Conservation (phyloP, 2,888 invertebrate genomes). For the Halictus ligatus region DNA sequence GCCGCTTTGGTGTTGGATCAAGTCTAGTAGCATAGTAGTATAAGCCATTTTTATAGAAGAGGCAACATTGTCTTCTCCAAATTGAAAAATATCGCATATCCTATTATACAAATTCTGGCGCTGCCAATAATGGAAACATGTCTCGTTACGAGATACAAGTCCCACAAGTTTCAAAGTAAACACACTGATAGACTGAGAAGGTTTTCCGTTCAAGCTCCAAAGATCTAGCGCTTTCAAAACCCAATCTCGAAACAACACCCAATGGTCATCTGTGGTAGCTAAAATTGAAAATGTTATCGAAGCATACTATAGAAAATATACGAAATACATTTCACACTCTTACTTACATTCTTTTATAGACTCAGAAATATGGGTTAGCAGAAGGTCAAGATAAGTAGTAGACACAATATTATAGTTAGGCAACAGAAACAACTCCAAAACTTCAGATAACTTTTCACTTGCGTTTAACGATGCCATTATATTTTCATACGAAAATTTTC, state of each 20-base stretch:
- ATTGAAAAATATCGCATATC: constrained; percentile 79
- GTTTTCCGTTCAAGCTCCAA: constrained; percentile 75
- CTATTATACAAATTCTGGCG: constrained; percentile 83
- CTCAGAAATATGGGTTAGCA: constrained; percentile 78
- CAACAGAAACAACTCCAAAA: constrained; percentile 86
- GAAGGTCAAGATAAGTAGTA: constrained; percentile 80
- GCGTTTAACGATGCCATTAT: constrained; percentile 48
- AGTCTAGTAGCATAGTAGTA: constrained; percentile 87
- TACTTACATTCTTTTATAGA: constrained; percentile 69
- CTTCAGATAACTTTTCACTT: constrained; percentile 69
- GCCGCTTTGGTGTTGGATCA: constrained; percentile 88
- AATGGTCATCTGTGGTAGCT: constrained; percentile 64
- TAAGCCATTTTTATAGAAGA: constrained; percentile 89
- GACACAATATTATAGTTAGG: constrained; percentile 86
- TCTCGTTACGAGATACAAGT: constrained; percentile 87
- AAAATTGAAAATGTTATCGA: constrained; percentile 21
- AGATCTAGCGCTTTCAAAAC: constrained; percentile 73
- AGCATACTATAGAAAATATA: neutral
- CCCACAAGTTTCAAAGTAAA: constrained; percentile 89
- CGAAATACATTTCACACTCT: neutral
- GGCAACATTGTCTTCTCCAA: constrained; percentile 82
- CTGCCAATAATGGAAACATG: constrained; percentile 86
- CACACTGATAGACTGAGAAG: constrained; percentile 85
- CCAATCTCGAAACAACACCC: constrained; percentile 75
- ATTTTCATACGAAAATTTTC: constrained; percentile 12